Evolutionary conservation across 2,888 invertebrate species (phyloP).

Genomic region (Romanomermis culicivorax): DNA sequence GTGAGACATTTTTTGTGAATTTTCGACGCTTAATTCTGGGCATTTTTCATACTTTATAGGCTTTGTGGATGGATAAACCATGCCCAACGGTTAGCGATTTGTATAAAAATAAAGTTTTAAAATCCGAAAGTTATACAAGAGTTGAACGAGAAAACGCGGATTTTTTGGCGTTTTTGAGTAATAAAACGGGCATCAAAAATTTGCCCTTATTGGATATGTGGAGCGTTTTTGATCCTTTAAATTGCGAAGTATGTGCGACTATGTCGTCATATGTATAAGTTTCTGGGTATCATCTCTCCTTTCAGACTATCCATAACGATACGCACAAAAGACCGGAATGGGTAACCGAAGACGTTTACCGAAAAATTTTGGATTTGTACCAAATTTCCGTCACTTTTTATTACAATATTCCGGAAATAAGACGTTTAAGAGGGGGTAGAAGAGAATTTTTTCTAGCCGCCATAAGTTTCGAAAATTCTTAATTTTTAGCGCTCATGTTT

Average conservation of each 20-base stretch:
- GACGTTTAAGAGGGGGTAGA: conserved; percentile 22
- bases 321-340: conserved; percentile 18
- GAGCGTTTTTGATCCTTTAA: conserved; percentile 20
- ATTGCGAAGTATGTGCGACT: conserved; percentile 15
- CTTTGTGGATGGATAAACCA: conserved; percentile 41
- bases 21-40: neutral
- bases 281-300: too few relatives aligned
- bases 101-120: conserved; percentile 30
- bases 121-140: neutral
- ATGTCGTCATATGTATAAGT: too few relatives aligned
- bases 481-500: conserved; percentile 18
- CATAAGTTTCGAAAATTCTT: too few relatives aligned
- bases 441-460: too few relatives aligned
- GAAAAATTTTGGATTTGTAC: conserved; percentile 17
- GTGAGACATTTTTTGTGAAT: neutral
- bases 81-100: conserved; percentile 44
- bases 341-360: conserved; percentile 19
- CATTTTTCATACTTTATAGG: conserved; percentile 31
- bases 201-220: conserved; percentile 18
- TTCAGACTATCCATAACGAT: neutral
- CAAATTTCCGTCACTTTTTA: conserved; percentile 16
- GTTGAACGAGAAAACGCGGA: conserved; percentile 13
- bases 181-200: conserved; percentile 16
- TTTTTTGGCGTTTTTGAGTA: conserved; percentile 14
- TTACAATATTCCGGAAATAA: conserved; percentile 17